Conservation (phyloP, 2,113 vertebrate genomes). For the Sinocyclocheilus anshuiensis region DNA sequence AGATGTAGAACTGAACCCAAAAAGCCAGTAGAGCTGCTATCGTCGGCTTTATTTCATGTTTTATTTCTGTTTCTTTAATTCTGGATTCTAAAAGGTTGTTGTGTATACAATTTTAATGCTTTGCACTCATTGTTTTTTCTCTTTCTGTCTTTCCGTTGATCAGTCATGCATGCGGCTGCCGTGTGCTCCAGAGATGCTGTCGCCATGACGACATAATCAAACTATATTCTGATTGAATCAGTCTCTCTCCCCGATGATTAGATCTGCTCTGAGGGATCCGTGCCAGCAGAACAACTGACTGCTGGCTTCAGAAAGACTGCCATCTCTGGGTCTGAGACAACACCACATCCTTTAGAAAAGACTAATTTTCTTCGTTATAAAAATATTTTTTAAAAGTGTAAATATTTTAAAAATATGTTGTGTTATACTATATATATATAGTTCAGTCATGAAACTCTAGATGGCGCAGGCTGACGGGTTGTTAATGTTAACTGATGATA, state of each 20-base stretch:
- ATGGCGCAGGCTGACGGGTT: too few species aligned
- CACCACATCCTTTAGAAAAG: not conserved
- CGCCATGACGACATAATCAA: constrained; percentile 49
- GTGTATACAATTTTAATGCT: constrained; percentile 5
- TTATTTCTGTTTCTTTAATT: not conserved
- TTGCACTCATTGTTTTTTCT: not conserved
- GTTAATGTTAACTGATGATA: too few species aligned
- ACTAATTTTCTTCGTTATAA: not conserved
- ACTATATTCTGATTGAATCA: constrained; percentile 44
- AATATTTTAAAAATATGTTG: too few species aligned
- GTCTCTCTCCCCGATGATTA: constrained; percentile 2
- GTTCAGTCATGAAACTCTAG: too few species aligned
- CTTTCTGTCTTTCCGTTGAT: constrained; percentile 8
- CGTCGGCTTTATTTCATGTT: not conserved
- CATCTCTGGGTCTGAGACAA: constrained; percentile 14
- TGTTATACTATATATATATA: too few species aligned
- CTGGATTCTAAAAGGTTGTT: not conserved
- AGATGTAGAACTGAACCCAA: not conserved
- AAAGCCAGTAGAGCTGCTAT: not conserved
- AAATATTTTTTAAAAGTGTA: not conserved
- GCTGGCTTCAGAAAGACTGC: constrained; percentile 1
- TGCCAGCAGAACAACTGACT: constrained; percentile 22
- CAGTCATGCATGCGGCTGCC: not conserved
- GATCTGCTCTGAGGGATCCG: constrained; percentile 31
- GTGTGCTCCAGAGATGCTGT: constrained; percentile 34